These are phyloP conservation scores for Mimachlamys varia DNA, from an alignment of 2,888 invertebrate genomes.

Conservation along the genomic window DNA sequence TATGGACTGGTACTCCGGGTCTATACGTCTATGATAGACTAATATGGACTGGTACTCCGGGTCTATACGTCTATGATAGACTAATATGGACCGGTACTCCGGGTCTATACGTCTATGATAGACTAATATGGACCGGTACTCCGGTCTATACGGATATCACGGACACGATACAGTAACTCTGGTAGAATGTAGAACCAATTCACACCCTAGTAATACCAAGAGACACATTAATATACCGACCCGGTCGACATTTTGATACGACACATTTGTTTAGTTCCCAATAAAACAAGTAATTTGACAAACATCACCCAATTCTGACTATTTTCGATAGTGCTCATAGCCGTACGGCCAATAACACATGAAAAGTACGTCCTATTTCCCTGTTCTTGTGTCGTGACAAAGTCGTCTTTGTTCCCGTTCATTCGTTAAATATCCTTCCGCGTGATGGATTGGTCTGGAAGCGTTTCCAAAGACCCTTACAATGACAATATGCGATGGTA, in stretches of 20 bases:
- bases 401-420: not conserved
- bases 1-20: too few relatives aligned
- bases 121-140: not conserved
- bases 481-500: not conserved
- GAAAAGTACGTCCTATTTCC: not conserved
- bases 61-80: not conserved
- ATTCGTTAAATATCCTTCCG: not conserved
- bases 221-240: not conserved
- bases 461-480: not conserved
- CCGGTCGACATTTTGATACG: not conserved
- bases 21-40: too few relatives aligned
- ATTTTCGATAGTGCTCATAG: not conserved
- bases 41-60: too few relatives aligned
- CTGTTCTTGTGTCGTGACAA: not conserved
- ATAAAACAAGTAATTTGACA: not conserved
- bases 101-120: not conserved
- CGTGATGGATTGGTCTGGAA: conserved; percentile 3
- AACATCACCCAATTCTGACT: not conserved
- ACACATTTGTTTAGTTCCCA: not conserved
- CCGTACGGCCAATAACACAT: not conserved
- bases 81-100: not conserved
- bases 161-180: not conserved
- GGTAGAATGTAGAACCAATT: not conserved
- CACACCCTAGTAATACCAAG: not conserved
- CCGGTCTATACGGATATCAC: too few relatives aligned